Base-by-base conservation (phyloP, 2,797 vertebrate genomes). In the Coregonus suidteri region DNA sequence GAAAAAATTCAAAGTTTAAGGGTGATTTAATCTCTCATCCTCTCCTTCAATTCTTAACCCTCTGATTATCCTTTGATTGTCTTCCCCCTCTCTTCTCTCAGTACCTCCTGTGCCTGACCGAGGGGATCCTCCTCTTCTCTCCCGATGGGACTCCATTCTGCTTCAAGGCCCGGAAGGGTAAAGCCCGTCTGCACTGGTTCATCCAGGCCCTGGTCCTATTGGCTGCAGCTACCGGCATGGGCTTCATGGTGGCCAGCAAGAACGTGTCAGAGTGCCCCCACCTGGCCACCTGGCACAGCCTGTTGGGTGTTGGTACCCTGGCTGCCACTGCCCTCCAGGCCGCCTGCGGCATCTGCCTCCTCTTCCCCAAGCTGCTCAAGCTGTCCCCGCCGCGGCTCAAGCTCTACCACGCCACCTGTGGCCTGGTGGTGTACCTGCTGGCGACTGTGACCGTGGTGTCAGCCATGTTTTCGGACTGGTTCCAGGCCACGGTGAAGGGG, bases 51-150 rank as follows among this genome's bases (percentile, higher is more conserved):
- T 41, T 41, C 37, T 41, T 41, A 71, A 25, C 53, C 70, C 20
- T 54, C 65, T 80, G 13, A 41, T 41, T 41, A 69, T n/a, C 65
- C 65, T 31, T 70, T 7, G 67, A 0, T 66, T 67, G 34, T 34
- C 59, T 37, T 7, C 18, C 30, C 11, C 85, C 73, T 15, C 1
- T 67, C 85, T 72, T 15, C 1, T 35, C 64, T 86, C 72, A 97
- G 96, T 97, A 96, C 90, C 95, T 95, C 80, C 85, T 97, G 78
- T 96, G 94, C 83, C 93, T 97, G 95, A 95, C 96, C 0, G 95
- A 97, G 86, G 95, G 95, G 41, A 91, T 96, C 85, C 94, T 97
- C 18, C 91, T 97, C 68, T 93, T 97, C 88, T 96, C 95, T 0
- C 82, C 90, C 0, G 96, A 97, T 41, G 93, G 93, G 31, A 91